These are phyloP conservation scores for Julus scanicus DNA, from an alignment of 2,888 invertebrate species.

Conservation along the genomic window DNA sequence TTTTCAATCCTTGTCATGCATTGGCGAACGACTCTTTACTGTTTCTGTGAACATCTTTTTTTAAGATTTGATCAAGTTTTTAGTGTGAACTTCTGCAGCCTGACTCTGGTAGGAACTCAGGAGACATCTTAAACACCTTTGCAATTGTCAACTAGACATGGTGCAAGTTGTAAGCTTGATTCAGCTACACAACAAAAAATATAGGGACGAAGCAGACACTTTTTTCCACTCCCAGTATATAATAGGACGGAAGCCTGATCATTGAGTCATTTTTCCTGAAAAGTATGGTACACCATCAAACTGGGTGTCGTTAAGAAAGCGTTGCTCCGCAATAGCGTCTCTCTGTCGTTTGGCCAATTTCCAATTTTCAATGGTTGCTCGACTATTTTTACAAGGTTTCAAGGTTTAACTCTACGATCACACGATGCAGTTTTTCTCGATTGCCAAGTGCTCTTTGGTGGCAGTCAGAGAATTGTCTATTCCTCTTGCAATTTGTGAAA, in stretches of 20 bases:
- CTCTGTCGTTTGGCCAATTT: neutral
- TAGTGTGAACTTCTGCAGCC: no score
- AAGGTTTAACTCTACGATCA: neutral
- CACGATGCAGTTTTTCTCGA: neutral
- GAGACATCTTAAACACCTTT: no score
- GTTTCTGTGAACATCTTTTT: no score
- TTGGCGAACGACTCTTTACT: no score
- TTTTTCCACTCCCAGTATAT: neutral
- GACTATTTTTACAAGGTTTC: conserved; percentile 18
- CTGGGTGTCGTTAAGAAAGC: neutral
- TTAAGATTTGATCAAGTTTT: no score
- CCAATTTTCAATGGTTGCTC: neutral
- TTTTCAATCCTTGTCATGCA: no score
- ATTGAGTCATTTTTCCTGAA: neutral
- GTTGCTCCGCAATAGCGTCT: neutral
- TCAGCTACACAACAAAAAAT: no score
- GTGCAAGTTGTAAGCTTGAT: no score
- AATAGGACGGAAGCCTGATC: neutral
- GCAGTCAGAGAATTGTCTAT: neutral
- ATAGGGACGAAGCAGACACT: no score
- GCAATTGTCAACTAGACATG: no score
- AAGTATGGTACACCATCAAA: neutral
- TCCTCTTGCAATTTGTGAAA: neutral
- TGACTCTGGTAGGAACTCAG: no score
- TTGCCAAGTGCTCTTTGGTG: neutral